Evolutionary conservation across 2,888 invertebrate species (phyloP), one percentile per base, ranked within the genome.

Genomic region (Limenitis camilla): DNA sequence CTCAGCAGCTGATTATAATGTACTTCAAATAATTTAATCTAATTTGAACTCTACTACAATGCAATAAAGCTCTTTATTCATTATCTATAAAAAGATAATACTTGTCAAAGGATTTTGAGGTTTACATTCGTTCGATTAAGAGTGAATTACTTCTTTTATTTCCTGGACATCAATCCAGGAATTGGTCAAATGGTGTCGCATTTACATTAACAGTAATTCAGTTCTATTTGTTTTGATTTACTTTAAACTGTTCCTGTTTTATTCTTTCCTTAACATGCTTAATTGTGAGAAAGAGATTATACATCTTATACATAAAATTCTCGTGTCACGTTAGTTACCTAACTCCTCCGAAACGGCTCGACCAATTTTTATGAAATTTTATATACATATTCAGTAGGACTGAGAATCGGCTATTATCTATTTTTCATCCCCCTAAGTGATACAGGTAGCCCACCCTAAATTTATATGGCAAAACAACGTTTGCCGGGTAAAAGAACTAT

Each of bases 1-100:
- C 54, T 60, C 61, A 65, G 64, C 62, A 79, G 81, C 79, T 79
- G 81, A 81, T 76, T 76, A 70, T 60, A 49, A 54, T 66, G 60
- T 64, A 63, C 52, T 57, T 49, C 52, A 30, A 46, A 46, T 28
- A 27, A 38, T 33, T 4, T 35, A 63, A 62, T 59, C 56, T 54
- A 59, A 69, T 59, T 63, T 56, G 56, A 49, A 60, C 66, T 62
- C 53, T 64, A 66, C 46, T 9, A 0, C 2, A 2, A 31, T 2
- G 10, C 6, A 5, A 43, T 53, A 65, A 51, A 49, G 56, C 39
- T 36, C 19, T 48, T 40, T 52, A 52, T 54, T 6, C 5, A 52
- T 46, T 43, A 31, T 4, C 1, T 9, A 5, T 35, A 5, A 9
- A 30, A n/a, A 6, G 5, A 39, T 6, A 27, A 32, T 19, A 32